Conservation (phyloP, 2,113 vertebrate species). For the Geococcyx californianus region DNA sequence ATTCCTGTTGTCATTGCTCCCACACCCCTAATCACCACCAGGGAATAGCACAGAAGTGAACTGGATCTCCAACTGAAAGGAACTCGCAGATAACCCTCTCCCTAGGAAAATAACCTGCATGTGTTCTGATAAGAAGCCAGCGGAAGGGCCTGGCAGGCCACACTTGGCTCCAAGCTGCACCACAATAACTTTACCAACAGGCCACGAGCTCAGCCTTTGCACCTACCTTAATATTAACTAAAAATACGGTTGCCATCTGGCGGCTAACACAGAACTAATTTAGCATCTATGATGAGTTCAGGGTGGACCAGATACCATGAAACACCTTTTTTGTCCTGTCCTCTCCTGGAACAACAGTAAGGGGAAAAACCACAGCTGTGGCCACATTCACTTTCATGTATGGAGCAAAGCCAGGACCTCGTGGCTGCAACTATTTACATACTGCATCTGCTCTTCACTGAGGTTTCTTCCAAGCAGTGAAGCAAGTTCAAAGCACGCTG, state of each 20-base stretch:
- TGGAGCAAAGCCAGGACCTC: neutral
- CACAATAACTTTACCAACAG: neutral
- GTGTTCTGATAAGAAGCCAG: neutral
- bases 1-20: neutral
- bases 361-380: neutral
- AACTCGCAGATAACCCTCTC: neutral
- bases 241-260: constrained; percentile 52
- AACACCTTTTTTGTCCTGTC: neutral
- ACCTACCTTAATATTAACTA: neutral
- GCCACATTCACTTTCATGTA: fast-evolving
- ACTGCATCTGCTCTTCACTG: neutral
- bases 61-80: neutral
- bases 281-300: neutral
- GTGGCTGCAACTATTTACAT: neutral
- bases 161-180: neutral
- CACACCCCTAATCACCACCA: neutral
- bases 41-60: neutral
- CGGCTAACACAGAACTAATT: neutral
- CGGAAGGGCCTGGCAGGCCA: constrained; percentile 7
- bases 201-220: neutral
- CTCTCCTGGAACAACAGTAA: neutral
- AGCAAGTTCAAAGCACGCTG: neutral
- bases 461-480: neutral
- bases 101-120: neutral
- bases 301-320: neutral